These are phyloP conservation scores for Holothuria scabra DNA, from an alignment of 53 echinoderm and acorn worm species.

Conservation along the genomic window DNA sequence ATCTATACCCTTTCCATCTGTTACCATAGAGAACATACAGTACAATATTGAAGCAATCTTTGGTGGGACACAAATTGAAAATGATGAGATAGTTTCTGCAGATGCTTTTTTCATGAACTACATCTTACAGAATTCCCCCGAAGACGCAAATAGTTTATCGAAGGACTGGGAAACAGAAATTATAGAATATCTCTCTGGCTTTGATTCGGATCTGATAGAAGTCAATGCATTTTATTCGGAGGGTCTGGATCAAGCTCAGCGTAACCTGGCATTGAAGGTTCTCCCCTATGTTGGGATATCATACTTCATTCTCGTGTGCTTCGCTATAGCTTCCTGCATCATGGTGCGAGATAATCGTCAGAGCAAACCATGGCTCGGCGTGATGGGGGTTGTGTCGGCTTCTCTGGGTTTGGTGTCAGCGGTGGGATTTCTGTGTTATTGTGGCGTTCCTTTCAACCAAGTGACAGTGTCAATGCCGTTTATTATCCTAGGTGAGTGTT, in stretches of 20 bases:
- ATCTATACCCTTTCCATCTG: background rate
- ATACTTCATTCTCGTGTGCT: conserved; percentile 60
- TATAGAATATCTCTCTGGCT: background rate
- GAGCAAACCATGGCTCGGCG: conserved; percentile 72
- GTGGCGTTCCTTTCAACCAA: conserved; percentile 69
- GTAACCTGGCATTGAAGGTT: conserved; percentile 46
- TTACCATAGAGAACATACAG: conserved; percentile 13
- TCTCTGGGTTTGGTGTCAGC: conserved; percentile 66
- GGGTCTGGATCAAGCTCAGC: conserved; percentile 56
- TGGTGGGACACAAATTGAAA: conserved; percentile 39
- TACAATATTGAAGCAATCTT: background rate
- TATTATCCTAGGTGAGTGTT: conserved; percentile 68
- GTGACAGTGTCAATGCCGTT: conserved; percentile 74
- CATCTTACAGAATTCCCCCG: conserved; percentile 34
- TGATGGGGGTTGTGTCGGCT: conserved; percentile 67
- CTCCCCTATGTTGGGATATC: conserved; percentile 67
- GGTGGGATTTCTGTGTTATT: conserved; percentile 60
- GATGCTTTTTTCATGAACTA: conserved; percentile 47
- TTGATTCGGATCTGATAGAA: conserved; percentile 32
- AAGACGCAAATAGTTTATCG: conserved; percentile 41
- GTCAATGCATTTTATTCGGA: conserved; percentile 55
- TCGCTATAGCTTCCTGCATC: conserved; percentile 66
- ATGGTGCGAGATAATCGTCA: conserved; percentile 72
- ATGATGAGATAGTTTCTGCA: conserved; percentile 36
- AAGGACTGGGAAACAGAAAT: conserved; percentile 62